Evolutionary conservation across 2,113 vertebrate genomes (phyloP).

Genomic region (Glareola pratincola): DNA sequence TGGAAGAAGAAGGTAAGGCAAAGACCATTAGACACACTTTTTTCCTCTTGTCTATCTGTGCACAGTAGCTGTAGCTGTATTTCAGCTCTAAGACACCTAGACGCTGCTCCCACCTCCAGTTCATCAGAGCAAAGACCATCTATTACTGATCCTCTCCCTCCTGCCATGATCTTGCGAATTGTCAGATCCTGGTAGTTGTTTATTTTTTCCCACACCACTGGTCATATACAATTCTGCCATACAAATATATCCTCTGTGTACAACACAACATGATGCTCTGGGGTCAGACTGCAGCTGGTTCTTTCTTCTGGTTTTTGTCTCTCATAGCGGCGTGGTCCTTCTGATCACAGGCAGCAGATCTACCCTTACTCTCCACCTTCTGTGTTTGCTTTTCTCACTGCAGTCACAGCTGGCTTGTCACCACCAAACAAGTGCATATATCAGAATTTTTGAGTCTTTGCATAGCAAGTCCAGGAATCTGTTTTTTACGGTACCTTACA

Average conservation of each 20-base stretch:
- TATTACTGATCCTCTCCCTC: background rate
- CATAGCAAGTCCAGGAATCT: background rate
- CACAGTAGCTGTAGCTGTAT: background rate
- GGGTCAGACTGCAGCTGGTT: background rate
- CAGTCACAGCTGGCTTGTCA: background rate
- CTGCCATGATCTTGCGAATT: background rate
- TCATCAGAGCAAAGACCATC: background rate
- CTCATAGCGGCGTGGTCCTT: rapidly evolving
- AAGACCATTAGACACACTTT: background rate
- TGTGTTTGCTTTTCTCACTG: background rate
- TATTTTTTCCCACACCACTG: background rate
- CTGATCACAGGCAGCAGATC: background rate
- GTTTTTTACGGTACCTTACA: background rate
- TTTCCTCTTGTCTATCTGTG: rapidly evolving
- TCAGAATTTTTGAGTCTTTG: background rate
- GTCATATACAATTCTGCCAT: background rate
- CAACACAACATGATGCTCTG: rapidly evolving
- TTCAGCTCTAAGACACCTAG: background rate
- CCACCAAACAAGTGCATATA: background rate
- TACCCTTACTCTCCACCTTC: background rate
- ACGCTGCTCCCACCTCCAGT: background rate
- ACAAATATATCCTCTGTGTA: background rate
- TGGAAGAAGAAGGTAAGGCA: background rate
- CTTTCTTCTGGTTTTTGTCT: background rate
- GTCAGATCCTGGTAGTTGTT: background rate